These are phyloP conservation scores for Pachymerium ferrugineum DNA, from an alignment of 2,888 invertebrate species.

Conservation along the genomic window DNA sequence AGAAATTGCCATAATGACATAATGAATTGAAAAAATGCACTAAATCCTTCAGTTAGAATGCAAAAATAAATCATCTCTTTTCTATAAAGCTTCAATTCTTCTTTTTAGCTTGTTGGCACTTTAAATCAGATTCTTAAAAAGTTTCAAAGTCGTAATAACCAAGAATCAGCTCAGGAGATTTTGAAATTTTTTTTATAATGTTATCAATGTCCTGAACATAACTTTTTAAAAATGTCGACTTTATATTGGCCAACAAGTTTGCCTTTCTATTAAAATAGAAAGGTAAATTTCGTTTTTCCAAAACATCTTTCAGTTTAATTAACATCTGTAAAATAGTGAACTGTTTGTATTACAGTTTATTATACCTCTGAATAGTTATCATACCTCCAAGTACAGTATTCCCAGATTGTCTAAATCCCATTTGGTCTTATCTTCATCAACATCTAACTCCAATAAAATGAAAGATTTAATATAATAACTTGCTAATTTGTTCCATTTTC, in stretches of 20 bases:
- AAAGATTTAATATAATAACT: constrained; percentile 39
- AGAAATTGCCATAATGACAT: too few relatives aligned
- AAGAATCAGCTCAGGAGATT: not conserved
- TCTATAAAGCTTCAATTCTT: too few relatives aligned
- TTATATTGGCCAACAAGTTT: constrained; percentile 34
- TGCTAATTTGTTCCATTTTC: constrained; percentile 37
- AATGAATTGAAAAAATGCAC: too few relatives aligned
- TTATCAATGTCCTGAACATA: not conserved
- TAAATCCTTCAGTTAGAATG: too few relatives aligned
- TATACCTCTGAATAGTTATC: not conserved
- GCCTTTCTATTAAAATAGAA: constrained; percentile 35
- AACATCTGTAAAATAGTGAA: constrained; percentile 33
- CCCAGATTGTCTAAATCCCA: constrained; percentile 36
- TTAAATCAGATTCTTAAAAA: too few relatives aligned
- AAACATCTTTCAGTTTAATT: constrained; percentile 16
- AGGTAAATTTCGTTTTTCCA: constrained; percentile 24
- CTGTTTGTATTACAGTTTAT: not conserved
- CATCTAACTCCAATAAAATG: constrained; percentile 36
- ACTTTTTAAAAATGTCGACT: not conserved
- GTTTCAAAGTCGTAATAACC: too few relatives aligned
- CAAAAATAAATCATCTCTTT: too few relatives aligned
- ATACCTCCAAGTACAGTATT: constrained; percentile 35
- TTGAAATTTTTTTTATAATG: not conserved
- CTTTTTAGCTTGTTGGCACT: too few relatives aligned
- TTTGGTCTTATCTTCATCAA: not conserved